Base-by-base conservation (phyloP, 2,113 vertebrate genomes). In the Pomatostomus ruficeps region DNA sequence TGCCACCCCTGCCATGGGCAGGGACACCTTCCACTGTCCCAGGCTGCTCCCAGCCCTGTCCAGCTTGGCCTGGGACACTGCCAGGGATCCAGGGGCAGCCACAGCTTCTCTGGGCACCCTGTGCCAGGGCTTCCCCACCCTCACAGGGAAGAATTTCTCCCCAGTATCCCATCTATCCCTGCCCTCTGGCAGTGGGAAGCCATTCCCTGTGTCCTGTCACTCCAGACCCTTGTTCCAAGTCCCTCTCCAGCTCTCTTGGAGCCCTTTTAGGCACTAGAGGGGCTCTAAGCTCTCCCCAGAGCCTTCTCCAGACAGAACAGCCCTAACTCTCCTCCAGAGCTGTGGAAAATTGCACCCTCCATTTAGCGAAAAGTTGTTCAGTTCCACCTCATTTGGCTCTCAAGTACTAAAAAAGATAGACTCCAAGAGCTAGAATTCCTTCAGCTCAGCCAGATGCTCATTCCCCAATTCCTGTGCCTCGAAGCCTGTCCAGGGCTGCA, bases 161-260 rank as follows among this genome's bases (percentile, higher is more conserved):
- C 4, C 15, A 24, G 2, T 1, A 13, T 43, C 36, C 12, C 43
- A 58, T 1, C 66, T 0, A 14, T 0, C 11, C 25, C 35, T 49
- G 12, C 8, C 33, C 36, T 33, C 9, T 23, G 43, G 8, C 75
- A 49, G 2, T 17, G 11, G 6, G 14, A 67, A 75, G 14, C 19
- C 51, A 38, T 36, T 72, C 21, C 31, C 43, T 9, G 9, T 10
- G 38, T 51, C 23, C 33, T 38, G 33, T 36, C 38, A 2, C 7
- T 74, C 23, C 20, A 51, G 1, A 8, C 4, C 20, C 49, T 57
- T 25, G 11, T 33, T 17, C 42, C 18, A 1, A 33, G 36, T 19
- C 16, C 38, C 23, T 28, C 14, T 51, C 6, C 51, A 21, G 23
- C 36, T 51, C 23, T 66, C 15, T 7, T 9, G 38, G 28, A 51